These are phyloP conservation scores for Theocolax elegans DNA, from an alignment of 1,140 invertebrate genomes.

Conservation along the genomic window DNA sequence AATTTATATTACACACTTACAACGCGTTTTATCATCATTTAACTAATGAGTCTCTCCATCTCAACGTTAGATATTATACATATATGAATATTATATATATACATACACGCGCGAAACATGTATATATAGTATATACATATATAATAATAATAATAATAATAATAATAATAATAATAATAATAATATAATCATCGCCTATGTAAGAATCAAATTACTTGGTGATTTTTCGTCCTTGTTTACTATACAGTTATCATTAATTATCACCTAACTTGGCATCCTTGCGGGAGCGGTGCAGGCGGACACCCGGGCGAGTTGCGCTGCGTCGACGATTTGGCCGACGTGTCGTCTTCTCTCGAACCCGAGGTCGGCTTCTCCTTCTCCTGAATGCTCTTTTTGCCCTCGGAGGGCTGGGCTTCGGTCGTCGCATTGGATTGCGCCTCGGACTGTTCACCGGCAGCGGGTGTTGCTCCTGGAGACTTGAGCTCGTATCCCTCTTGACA, in stretches of 20 bases:
- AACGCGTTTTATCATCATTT: slow-evolving; percentile 44
- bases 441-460: neutral
- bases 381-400: slow-evolving; percentile 22
- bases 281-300: slow-evolving; percentile 74
- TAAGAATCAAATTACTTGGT: slow-evolving; percentile 24
- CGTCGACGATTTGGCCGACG: slow-evolving; percentile 44
- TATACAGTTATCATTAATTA: slow-evolving; percentile 73
- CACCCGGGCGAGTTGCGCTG: slow-evolving; percentile 57
- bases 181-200: slow-evolving; percentile 31
- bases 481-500: slow-evolving; percentile 78
- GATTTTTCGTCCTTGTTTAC: slow-evolving; percentile 53
- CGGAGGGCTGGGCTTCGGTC: slow-evolving; percentile 44
- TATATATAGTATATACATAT: slow-evolving; percentile 47
- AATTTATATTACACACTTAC: slow-evolving; percentile 61
- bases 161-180: slow-evolving; percentile 25
- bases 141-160: slow-evolving; percentile 39
- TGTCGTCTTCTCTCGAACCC: slow-evolving; percentile 48
- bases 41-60: slow-evolving; percentile 55
- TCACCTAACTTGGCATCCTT: slow-evolving; percentile 90
- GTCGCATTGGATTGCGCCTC: neutral
- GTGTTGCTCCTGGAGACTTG: slow-evolving; percentile 57
- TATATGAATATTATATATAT: slow-evolving; percentile 52
- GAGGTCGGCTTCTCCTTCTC: slow-evolving; percentile 44
- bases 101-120: slow-evolving; percentile 49
- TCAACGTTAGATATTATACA: slow-evolving; percentile 48